Evolutionary conservation across 2,888 invertebrate species (phyloP).

Genomic region (Formica aserva): DNA sequence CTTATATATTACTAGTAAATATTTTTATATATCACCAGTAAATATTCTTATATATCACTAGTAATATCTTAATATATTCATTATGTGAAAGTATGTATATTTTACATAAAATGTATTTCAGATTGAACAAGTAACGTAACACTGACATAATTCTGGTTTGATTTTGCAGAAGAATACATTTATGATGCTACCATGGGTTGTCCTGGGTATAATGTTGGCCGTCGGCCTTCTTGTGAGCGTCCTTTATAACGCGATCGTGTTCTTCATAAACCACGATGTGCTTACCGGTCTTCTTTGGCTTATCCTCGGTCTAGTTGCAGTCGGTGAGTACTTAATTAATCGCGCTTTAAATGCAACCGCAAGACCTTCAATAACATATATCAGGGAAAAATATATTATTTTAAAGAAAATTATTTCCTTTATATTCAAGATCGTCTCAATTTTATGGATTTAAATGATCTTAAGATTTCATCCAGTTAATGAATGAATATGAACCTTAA

Average conservation of each 20-base stretch:
- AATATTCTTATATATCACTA: too few relatives aligned
- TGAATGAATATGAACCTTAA: not conserved
- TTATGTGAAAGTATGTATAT: not conserved
- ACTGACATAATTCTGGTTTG: not conserved
- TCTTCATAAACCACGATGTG: slow-evolving; percentile 89
- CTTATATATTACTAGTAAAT: not conserved
- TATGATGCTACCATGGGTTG: slow-evolving; percentile 94
- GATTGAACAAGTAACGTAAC: not conserved
- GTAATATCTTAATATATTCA: not conserved
- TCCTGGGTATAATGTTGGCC: slow-evolving; percentile 92
- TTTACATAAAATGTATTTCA: not conserved
- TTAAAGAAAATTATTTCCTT: not conserved
- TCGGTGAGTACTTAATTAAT: slow-evolving; percentile 86
- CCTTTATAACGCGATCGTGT: slow-evolving; percentile 92
- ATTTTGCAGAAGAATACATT: slow-evolving; percentile 91
- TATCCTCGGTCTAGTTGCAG: slow-evolving; percentile 88
- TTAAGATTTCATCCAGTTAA: not conserved
- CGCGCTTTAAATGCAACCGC: not conserved
- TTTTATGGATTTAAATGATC: too few relatives aligned
- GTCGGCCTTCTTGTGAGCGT: slow-evolving; percentile 92
- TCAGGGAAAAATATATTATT: not conserved
- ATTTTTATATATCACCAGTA: not conserved
- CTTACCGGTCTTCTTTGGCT: slow-evolving; percentile 88
- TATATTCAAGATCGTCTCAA: not conserved
- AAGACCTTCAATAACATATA: not conserved